A percentile compares a stretch with the other conserved stretches of the same genome.
phyloP scores from a whole-genome alignment of 2,888 invertebrate species.

The Latrodectus elegans region DNA sequence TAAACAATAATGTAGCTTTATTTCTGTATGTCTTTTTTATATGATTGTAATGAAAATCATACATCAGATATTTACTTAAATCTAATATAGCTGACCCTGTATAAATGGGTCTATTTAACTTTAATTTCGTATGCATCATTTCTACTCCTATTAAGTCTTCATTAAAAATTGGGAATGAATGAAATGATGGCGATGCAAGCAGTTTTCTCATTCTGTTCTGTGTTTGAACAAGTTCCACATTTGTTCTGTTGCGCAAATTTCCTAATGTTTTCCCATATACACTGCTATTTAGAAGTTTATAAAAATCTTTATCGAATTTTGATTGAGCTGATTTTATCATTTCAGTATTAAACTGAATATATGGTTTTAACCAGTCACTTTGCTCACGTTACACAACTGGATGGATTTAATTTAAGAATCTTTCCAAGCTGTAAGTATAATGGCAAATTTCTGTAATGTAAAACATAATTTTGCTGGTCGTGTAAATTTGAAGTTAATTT shows the following conservation, averaged over 20 bases:
- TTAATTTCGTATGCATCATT: too few relatives aligned
- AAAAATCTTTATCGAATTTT: too few relatives aligned
- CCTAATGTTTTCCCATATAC: too few relatives aligned
- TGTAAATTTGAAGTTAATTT: slow-evolving; percentile 4
- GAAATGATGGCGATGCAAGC: too few relatives aligned
- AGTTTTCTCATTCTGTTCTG: not conserved
- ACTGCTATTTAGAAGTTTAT: too few relatives aligned
- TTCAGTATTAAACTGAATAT: too few relatives aligned
- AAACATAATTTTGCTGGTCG: slow-evolving; percentile 71
- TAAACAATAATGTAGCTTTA: not conserved
- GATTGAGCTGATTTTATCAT: too few relatives aligned
- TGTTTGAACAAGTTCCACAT: not conserved
- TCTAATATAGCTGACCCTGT: not conserved
- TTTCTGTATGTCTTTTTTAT: slow-evolving; percentile 70
- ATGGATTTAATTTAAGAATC: slow-evolving; percentile 70
- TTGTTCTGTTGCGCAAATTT: too few relatives aligned
- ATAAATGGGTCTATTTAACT: too few relatives aligned
- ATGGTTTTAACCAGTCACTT: slow-evolving; percentile 4
- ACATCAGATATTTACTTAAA: too few relatives aligned
- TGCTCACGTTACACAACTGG: not conserved
- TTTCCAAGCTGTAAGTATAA: slow-evolving; percentile 72
- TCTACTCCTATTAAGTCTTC: not conserved
- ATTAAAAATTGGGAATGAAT: too few relatives aligned
- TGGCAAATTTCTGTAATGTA: slow-evolving; percentile 72
- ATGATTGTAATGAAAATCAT: slow-evolving; percentile 36